These are phyloP conservation scores for Stenopsyche tienmushanensis DNA, from an alignment of 1,140 invertebrate genomes.

Conservation along the genomic window DNA sequence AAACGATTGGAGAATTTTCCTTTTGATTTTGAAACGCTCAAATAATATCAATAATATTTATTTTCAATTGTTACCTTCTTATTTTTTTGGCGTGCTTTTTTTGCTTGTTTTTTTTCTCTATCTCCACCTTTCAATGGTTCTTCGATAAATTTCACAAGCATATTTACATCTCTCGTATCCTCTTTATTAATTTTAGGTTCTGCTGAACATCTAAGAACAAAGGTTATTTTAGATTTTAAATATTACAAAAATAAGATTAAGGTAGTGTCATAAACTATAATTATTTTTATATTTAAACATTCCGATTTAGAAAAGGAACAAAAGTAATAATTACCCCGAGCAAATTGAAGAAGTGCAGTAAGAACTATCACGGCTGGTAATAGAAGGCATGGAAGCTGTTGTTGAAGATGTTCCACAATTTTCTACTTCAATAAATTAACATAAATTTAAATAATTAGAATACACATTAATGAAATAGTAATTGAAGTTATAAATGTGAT, in stretches of 20 bases:
- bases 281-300: too few species aligned
- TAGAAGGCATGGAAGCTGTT: slow-evolving; percentile 1
- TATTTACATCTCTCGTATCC: slow-evolving; percentile 52
- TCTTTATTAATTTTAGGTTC: slow-evolving; percentile 33
- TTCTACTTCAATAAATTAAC: too few species aligned
- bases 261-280: background rate
- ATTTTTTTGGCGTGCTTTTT: slow-evolving; percentile 51
- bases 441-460: too few species aligned
- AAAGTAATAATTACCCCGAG: slow-evolving; percentile 46
- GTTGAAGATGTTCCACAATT: background rate
- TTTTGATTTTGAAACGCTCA: too few species aligned
- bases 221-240: background rate
- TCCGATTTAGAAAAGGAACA: too few species aligned
- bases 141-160: slow-evolving; percentile 53
- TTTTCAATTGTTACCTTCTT: slow-evolving; percentile 44
- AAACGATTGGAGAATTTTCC: too few species aligned
- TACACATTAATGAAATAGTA: too few species aligned
- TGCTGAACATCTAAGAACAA: slow-evolving; percentile 19
- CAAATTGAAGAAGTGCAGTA: slow-evolving; percentile 52
- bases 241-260: background rate
- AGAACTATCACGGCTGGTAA: slow-evolving; percentile 48
- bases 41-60: background rate
- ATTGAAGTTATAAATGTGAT: too few species aligned
- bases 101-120: slow-evolving; percentile 52
- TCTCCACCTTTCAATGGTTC: slow-evolving; percentile 50